These are phyloP conservation scores for Alloscopus bannaensis DNA, from an alignment of 2,888 invertebrate species.

Conservation along the genomic window DNA sequence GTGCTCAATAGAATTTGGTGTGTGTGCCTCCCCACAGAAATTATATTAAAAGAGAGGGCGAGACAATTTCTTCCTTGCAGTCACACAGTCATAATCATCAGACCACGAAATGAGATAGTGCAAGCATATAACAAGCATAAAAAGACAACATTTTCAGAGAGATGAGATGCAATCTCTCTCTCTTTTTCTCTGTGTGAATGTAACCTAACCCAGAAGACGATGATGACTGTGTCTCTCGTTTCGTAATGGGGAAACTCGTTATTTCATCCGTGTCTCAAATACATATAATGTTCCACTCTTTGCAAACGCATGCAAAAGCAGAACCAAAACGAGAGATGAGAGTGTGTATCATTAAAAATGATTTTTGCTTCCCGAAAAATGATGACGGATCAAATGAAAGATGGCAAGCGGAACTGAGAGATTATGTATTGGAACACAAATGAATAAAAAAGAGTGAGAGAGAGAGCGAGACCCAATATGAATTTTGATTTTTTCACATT, in stretches of 20 bases:
- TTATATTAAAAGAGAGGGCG: neutral
- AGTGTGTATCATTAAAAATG: slow-evolving; percentile 61
- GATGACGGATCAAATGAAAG: slow-evolving; percentile 49
- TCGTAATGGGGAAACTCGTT: slow-evolving; percentile 45
- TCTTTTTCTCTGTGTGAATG: no score
- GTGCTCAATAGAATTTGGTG: slow-evolving; percentile 5
- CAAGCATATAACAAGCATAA: slow-evolving; percentile 49
- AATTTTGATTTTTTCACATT: slow-evolving; percentile 46
- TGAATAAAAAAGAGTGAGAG: slow-evolving; percentile 17
- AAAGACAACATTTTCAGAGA: slow-evolving; percentile 12
- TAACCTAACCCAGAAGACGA: slow-evolving; percentile 25
- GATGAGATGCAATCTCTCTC: slow-evolving; percentile 8
- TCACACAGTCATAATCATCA: slow-evolving; percentile 43
- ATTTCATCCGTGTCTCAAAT: slow-evolving; percentile 44
- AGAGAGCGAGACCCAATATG: slow-evolving; percentile 8
- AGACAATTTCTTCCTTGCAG: slow-evolving; percentile 13
- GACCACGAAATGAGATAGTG: slow-evolving; percentile 54
- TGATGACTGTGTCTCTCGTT: slow-evolving; percentile 48
- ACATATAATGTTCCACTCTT: no score
- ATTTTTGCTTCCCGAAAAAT: slow-evolving; percentile 46
- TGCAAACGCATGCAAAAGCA: no score
- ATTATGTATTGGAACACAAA: slow-evolving; percentile 52
- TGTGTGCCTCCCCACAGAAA: no score
- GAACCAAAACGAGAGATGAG: no score
- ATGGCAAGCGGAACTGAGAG: slow-evolving; percentile 59